phyloP scores from a whole-genome alignment of 2,888 invertebrate species.

The Chironomus tentans region DNA sequence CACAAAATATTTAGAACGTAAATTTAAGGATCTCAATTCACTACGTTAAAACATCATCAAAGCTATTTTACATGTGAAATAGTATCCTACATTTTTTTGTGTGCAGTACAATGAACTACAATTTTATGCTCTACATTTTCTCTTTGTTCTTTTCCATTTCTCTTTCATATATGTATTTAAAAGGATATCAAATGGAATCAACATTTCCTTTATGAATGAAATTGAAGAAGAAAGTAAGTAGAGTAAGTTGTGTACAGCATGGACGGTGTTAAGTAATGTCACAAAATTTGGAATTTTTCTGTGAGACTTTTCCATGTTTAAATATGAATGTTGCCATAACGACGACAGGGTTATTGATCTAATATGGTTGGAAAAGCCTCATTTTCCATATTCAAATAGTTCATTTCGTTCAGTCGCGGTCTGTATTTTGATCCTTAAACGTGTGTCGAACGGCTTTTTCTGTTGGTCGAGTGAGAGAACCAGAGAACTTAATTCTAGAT shows the following conservation, averaged over 20 bases:
- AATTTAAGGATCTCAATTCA: too few species aligned
- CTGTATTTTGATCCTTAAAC: not conserved
- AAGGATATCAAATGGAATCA: not conserved
- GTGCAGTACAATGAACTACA: not conserved
- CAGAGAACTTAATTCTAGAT: not conserved
- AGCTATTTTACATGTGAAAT: not conserved
- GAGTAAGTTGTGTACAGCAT: not conserved
- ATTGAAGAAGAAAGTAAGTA: not conserved
- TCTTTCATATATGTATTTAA: not conserved
- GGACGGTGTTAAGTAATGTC: not conserved
- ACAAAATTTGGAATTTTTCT: not conserved
- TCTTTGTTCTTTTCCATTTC: not conserved
- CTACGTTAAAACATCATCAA: not conserved
- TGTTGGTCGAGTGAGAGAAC: too few species aligned
- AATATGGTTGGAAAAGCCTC: constrained; percentile 6
- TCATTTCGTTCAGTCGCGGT: constrained; percentile 1
- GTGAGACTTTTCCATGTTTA: not conserved
- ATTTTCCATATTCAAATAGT: constrained; percentile 3
- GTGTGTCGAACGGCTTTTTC: not conserved
- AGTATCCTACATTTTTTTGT: not conserved
- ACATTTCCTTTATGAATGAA: not conserved
- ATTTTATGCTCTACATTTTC: not conserved
- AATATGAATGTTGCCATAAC: constrained; percentile 9
- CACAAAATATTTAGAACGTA: not conserved
- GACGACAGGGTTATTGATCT: constrained; percentile 1